Percentiles rank a stretch among this genome's conserved stretches.
These are phyloP conservation scores for Stichodactyla mertensii DNA, from an alignment of 64 coral and sea anemone species.

Conservation along the genomic window DNA sequence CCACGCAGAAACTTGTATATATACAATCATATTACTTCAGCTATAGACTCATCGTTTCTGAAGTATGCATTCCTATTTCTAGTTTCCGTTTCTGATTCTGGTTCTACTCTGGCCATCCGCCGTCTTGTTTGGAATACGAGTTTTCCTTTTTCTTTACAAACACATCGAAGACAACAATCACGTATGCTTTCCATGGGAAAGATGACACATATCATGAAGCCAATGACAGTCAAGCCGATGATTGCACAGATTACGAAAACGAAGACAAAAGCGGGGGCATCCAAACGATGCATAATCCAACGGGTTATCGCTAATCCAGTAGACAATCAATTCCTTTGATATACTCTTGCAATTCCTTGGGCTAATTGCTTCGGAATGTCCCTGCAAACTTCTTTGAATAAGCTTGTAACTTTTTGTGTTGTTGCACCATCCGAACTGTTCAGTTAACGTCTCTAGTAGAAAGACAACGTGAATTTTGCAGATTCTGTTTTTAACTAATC, in stretches of 20 bases:
- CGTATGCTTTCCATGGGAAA: neutral
- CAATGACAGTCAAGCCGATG: neutral
- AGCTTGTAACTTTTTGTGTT: too few species aligned
- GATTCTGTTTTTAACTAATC: too few species aligned
- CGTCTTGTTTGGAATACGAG: neutral
- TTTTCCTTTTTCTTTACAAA: constrained; percentile 1
- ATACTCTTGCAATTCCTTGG: too few species aligned
- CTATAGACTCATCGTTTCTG: neutral
- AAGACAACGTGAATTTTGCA: too few species aligned
- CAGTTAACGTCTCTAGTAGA: too few species aligned
- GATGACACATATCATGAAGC: neutral
- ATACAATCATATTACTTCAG: neutral
- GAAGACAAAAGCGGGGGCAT: neutral
- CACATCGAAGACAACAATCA: neutral
- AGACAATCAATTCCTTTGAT: neutral
- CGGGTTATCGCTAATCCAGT: neutral
- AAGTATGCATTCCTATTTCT: neutral
- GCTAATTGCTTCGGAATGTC: too few species aligned
- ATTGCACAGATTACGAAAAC: neutral
- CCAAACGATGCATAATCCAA: neutral
- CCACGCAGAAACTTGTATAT: too few species aligned
- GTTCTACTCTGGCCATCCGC: neutral
- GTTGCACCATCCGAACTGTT: too few species aligned
- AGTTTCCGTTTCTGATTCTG: neutral
- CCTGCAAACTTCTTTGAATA: too few species aligned